These are phyloP conservation scores for Gryllus longicercus DNA, from an alignment of 2,888 invertebrate species.

Conservation along the genomic window DNA sequence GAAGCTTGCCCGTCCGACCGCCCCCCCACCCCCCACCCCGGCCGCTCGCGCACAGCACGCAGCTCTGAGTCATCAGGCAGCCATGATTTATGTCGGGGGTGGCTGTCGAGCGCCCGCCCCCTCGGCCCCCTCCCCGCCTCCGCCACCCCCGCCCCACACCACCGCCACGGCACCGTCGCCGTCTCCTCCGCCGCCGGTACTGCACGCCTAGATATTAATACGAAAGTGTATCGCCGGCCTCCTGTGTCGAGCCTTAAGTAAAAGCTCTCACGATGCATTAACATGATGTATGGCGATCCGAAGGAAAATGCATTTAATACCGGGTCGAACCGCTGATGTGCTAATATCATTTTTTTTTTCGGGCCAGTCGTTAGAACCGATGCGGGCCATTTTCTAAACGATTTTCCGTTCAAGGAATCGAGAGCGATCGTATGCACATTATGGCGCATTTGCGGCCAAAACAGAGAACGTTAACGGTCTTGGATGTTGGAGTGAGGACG, in stretches of 20 bases:
- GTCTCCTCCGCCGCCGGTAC: neutral
- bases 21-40: neutral
- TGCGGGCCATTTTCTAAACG: neutral
- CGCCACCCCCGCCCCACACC: neutral
- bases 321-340: neutral
- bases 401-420: neutral
- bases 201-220: constrained; percentile 7
- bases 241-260: neutral
- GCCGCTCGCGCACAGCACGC: neutral
- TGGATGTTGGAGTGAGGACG: neutral
- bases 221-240: neutral
- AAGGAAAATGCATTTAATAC: constrained; percentile 11
- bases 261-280: constrained; percentile 17
- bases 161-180: neutral
- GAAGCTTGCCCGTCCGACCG: constrained; percentile 6
- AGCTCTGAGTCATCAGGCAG: constrained; percentile 5
- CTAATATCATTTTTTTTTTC: neutral
- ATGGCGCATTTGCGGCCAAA: neutral
- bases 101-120: neutral
- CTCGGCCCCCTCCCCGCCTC: neutral
- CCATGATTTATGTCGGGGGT: constrained; percentile 1
- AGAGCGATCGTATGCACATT: neutral
- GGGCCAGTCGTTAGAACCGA: neutral
- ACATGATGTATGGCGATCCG: constrained; percentile 6
- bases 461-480: neutral